Base-by-base conservation (phyloP, 2,113 vertebrate species). In the Silurus asotus region DNA sequence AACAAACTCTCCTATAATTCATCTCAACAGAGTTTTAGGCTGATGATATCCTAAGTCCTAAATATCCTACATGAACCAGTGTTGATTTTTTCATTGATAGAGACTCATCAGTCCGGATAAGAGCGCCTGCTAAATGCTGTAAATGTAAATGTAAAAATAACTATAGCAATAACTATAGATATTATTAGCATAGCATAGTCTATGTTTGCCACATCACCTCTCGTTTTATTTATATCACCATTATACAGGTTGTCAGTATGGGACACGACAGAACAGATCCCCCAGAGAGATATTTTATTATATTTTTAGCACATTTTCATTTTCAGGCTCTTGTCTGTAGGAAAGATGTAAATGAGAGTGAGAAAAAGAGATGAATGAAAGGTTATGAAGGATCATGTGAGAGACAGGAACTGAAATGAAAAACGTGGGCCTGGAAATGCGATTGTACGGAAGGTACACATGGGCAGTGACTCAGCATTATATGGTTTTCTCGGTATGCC, bases 401-500 rank as follows among this genome's bases (percentile, higher is more conserved):
- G 81, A 78, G 74, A 28, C 17, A 69, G 48, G 64, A 48, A 48
- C 77, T 61, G 48, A 77, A 64, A n/a, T 65, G 25, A 53, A 28
- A 28, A 6, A 65, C 23, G 9, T 37, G 19, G 28, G 9, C 56
- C 2, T n/a, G 59, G 75, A 51, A 20, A 14, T 65, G 28, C 23
- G 62, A 79, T 25, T 8, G 51, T 69, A 55, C 4, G 23, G 62
- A 69, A 28, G 11, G 15, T 69, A 79, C 51, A 78, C 64, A 79
- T 58, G 59, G 48, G 53, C 62, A 69, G 64, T 86, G 84, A 72
- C 65, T 86, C 84, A 86, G 84, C 64, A 59, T 80, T 85, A 80
- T 80, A 53, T 13, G 17, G 20, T 64, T 59, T 51, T 45, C 51
- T 79, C 70, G 62, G 37, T 25, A 51, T 15, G 82, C 82, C 55